A percentile compares a stretch with the other conserved stretches of the same genome.
phyloP scores from a whole-genome alignment of 2,797 vertebrate species.

The Orestias chungarensis region DNA sequence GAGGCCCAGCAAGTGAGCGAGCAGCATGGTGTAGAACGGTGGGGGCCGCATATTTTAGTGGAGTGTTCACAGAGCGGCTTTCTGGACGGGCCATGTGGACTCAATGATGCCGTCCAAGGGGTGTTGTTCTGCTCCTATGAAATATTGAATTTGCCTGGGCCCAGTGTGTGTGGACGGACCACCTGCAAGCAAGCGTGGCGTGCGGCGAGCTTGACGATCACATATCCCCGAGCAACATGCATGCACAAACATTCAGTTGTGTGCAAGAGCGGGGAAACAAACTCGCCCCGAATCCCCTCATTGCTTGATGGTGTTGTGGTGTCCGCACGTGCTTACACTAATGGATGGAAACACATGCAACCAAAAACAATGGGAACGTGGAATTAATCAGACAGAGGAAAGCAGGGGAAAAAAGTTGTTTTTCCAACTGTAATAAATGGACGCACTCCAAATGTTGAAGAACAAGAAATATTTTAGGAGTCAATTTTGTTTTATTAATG shows the following conservation, averaged over 20 bases:
- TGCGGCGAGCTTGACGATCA: conserved; percentile 74
- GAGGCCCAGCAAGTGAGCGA: conserved; percentile 87
- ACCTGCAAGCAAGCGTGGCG: conserved; percentile 86
- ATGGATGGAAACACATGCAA: conserved; percentile 57
- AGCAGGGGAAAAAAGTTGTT: conserved; percentile 25
- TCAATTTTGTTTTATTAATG: background rate
- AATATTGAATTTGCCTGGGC: conserved; percentile 95
- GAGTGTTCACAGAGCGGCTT: conserved; percentile 93
- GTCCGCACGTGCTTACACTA: conserved; percentile 57
- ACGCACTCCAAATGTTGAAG: conserved; percentile 5
- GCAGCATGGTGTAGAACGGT: conserved; percentile 78
- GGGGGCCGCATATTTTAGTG: conserved; percentile 91
- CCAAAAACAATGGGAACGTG: conserved; percentile 41
- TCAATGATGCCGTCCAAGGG: conserved; percentile 93
- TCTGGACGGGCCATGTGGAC: conserved; percentile 95
- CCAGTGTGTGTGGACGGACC: conserved; percentile 86
- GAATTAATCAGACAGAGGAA: conserved; percentile 50
- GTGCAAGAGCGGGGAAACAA: conserved; percentile 28
- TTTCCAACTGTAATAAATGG: conserved; percentile 18
- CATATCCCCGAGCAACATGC: conserved; percentile 69
- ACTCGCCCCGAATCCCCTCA: conserved; percentile 29
- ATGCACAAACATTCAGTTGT: conserved; percentile 54
- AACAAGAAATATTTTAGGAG: background rate
- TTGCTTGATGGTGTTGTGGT: conserved; percentile 38
- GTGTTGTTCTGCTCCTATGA: conserved; percentile 89